Base-by-base conservation (phyloP, 2,797 vertebrate species). In the Melanotaenia boesemani region DNA sequence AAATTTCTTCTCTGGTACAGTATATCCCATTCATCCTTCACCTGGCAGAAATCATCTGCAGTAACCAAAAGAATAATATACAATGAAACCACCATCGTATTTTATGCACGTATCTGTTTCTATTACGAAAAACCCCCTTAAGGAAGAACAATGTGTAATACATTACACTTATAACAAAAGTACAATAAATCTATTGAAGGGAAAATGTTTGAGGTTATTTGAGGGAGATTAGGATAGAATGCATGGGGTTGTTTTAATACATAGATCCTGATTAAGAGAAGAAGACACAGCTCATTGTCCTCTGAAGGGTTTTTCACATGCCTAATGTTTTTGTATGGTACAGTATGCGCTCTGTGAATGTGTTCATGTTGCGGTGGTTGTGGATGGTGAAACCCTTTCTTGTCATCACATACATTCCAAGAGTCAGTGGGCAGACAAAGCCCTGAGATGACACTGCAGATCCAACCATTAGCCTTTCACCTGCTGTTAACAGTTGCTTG, bases 321-420 rank as follows among this genome's bases (percentile, higher is more conserved):
- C 76, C 78, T 61, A 11, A 67, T 80, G 70, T 81, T 56, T 77
- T 63, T 78, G 66, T 72, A 55, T 82, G 81, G 76, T 73, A 65
- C 84, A 56, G 67, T 69, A 30, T 41, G 61, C 20, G 62, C 71
- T 13, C 67, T 3, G 41, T 56, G 63, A 55, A 60, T 76, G 77
- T 65, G 68, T 83, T 34, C 74, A 69, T 73, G 77, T 65, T 74
- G 69, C 37, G 72, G 76, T 84, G 73, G 77, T 88, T 60, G 74
- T 70, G 79, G 84, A 90, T 16, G 70, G 69, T 20, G 76, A 77
- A 72, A 88, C 88, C 84, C 81, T 92, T 92, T 96, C 95, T 96
- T 97, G 96, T 99, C 97, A 98, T 97, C 96, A 94, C 93, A 91
- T 94, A 96, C 97, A 98, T 98, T 98, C 97, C 97, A 95, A 91